A percentile compares a stretch with the other conserved stretches of the same genome.
Evolutionary conservation across 1,140 invertebrate genomes (phyloP).

Genomic region (fruit fly (Drosophila melanogaster)): DNA sequence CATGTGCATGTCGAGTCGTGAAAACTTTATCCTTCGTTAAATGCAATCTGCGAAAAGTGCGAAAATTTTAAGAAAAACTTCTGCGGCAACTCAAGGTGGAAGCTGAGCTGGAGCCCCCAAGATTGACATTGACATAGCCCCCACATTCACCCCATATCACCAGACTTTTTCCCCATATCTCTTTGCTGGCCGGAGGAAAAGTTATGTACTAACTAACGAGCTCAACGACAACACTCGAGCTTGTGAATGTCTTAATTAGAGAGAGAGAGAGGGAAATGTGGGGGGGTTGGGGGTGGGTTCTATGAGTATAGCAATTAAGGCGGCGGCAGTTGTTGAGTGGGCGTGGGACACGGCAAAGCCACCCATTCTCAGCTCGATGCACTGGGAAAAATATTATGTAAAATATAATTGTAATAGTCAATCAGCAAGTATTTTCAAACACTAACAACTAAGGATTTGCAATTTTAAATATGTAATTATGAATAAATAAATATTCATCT

Average conservation of each 20-base stretch:
- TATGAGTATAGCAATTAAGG: constrained; percentile 76
- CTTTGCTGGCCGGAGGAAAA: constrained; percentile 61
- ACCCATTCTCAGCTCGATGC: neutral
- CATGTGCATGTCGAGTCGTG: constrained; percentile 55
- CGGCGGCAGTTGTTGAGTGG: constrained; percentile 46
- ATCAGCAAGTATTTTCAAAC: no score
- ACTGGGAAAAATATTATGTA: neutral
- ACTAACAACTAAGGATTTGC: no score
- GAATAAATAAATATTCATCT: no score
- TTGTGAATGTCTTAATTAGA: constrained; percentile 79
- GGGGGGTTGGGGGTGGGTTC: constrained; percentile 29
- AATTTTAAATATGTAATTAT: no score
- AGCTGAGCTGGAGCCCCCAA: constrained; percentile 14
- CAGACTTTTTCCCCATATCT: neutral
- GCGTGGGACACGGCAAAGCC: constrained; percentile 28
- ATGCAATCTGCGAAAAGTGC: constrained; percentile 74
- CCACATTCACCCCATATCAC: neutral
- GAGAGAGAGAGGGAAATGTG: constrained; percentile 28
- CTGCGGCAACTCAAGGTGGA: constrained; percentile 43
- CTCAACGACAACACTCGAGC: constrained; percentile 82
- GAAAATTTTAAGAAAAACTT: constrained; percentile 81
- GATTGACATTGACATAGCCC: constrained; percentile 70
- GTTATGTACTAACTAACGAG: constrained; percentile 83
- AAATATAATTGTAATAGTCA: neutral
- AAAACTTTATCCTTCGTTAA: constrained; percentile 67